phyloP scores from a whole-genome alignment of 92 coral and sea anemone genomes.

The Diadumene lineata region DNA sequence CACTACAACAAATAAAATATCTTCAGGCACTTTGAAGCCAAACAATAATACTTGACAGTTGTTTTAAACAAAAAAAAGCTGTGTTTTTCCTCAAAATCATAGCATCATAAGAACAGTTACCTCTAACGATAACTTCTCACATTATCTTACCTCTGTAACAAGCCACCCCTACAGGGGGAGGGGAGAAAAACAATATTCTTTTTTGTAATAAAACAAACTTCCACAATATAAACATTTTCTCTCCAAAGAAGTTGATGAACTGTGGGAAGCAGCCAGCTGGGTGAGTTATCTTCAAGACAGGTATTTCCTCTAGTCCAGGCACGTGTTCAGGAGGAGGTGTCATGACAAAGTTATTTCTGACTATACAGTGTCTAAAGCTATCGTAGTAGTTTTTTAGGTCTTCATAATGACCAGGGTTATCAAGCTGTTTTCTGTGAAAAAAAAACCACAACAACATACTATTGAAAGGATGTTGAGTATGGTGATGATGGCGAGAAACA shows the following conservation, averaged over 20 bases:
- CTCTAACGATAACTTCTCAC: not conserved
- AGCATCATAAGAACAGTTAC: not conserved
- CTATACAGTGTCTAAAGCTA: constrained; percentile 78
- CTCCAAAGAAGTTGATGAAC: constrained; percentile 94
- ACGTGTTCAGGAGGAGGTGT: constrained; percentile 78
- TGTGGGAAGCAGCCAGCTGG: constrained; percentile 99
- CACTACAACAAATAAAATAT: constrained; percentile 44
- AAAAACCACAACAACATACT: not conserved
- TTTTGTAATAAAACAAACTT: constrained; percentile 91
- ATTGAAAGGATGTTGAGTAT: not conserved
- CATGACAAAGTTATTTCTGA: constrained; percentile 84
- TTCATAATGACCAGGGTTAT: constrained; percentile 84
- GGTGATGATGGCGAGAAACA: not conserved
- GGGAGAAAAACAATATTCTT: constrained; percentile 90
- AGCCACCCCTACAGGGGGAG: constrained; percentile 97
- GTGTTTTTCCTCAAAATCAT: too few relatives aligned
- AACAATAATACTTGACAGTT: too few relatives aligned
- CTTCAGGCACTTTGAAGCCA: not conserved
- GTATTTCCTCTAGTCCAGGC: constrained; percentile 93
- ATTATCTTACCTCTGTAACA: constrained; percentile 88
- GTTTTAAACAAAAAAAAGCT: too few relatives aligned
- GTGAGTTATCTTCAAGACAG: constrained; percentile 96
- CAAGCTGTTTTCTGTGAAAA: constrained; percentile 75
- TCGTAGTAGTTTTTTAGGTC: constrained; percentile 81
- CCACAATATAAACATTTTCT: constrained; percentile 89